phyloP scores from a whole-genome alignment of 64 coral and sea anemone genomes.

The Porites australiensis region DNA sequence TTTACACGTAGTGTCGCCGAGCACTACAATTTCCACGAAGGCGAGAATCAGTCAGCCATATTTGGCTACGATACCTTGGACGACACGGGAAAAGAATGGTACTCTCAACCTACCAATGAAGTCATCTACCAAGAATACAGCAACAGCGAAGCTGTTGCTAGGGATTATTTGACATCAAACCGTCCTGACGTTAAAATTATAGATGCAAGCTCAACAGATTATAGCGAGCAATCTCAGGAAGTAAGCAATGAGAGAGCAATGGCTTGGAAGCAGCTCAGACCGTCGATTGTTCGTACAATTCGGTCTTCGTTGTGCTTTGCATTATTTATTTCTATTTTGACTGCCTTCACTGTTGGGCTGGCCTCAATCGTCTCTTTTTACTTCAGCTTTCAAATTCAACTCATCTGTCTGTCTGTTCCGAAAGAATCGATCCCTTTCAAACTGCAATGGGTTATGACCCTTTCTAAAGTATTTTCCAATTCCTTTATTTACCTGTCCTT shows the following conservation, averaged over 20 bases:
- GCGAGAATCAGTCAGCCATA: not conserved
- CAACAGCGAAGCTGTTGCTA: not conserved
- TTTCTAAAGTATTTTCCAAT: not conserved
- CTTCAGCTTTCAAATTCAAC: not conserved
- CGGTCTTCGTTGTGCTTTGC: not conserved
- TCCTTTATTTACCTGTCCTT: not conserved
- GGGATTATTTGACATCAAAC: not conserved
- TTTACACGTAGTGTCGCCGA: slow-evolving; percentile 31
- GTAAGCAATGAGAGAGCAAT: not conserved
- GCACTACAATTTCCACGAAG: not conserved
- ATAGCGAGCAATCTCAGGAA: not conserved
- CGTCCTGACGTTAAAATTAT: not conserved
- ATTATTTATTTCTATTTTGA: not conserved
- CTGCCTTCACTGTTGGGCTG: not conserved
- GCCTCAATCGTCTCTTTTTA: not conserved
- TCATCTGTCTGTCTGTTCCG: not conserved
- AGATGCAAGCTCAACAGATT: not conserved
- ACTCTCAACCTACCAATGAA: not conserved
- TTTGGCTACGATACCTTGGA: slow-evolving; percentile 9
- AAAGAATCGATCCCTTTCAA: not conserved
- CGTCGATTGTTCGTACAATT: not conserved
- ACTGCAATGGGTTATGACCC: slow-evolving; percentile 10
- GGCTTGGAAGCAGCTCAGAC: slow-evolving; percentile 34
- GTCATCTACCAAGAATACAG: slow-evolving; percentile 35
- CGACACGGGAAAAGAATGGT: slow-evolving; percentile 22